Conservation (phyloP, 1,140 invertebrate species). For the Armadillidium nasatum region DNA sequence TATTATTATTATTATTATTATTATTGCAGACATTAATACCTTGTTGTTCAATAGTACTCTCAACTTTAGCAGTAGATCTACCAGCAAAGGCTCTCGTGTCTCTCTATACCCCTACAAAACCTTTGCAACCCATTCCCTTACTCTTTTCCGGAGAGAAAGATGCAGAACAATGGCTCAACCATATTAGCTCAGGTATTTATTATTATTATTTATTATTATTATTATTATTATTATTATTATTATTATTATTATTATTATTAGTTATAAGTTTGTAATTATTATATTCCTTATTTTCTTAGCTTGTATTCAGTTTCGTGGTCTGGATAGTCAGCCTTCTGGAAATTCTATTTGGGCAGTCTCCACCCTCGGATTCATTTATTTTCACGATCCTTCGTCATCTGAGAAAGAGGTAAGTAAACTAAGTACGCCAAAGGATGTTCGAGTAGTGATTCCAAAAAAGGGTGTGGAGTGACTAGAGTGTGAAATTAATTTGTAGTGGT, state of each 20-base stretch:
- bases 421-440: neutral
- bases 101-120: conserved; percentile 29
- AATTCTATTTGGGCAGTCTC: conserved; percentile 73
- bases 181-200: conserved; percentile 40
- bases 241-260: no score
- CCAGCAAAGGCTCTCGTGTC: conserved; percentile 25
- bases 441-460: no score
- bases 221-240: no score
- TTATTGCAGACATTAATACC: neutral
- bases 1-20: neutral
- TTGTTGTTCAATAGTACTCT: neutral
- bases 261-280: no score
- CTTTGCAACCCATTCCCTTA: conserved; percentile 30
- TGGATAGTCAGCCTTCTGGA: conserved; percentile 62
- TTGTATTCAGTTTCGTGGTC: conserved; percentile 64
- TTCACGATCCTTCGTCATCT: conserved; percentile 63
- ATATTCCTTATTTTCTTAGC: conserved; percentile 50
- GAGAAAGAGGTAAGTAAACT: conserved; percentile 48
- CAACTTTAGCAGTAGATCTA: conserved; percentile 9
- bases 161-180: conserved; percentile 35
- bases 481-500: no score
- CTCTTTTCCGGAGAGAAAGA: conserved; percentile 32
- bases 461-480: no score
- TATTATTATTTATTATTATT: no score
- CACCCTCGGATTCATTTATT: conserved; percentile 70